Percentiles rank a stretch among this genome's conserved stretches.
These are phyloP conservation scores for Tetragnatha versicolor DNA, from an alignment of 1,140 invertebrate species.

Conservation along the genomic window DNA sequence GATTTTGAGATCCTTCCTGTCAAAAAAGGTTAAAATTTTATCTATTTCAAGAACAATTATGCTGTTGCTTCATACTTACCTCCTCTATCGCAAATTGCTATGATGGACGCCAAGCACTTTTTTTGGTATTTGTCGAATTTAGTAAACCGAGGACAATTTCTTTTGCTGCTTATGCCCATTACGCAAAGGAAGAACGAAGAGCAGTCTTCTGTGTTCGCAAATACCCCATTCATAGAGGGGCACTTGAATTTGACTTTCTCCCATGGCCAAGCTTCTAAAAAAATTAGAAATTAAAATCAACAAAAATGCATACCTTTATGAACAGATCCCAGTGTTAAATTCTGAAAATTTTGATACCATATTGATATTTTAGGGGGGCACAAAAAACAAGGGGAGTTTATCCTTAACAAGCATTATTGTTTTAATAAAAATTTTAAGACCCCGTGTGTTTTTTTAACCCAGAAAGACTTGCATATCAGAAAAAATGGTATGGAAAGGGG, in stretches of 20 bases:
- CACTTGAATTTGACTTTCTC: neutral
- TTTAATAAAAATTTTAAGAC: too few relatives aligned
- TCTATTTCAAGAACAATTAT: neutral
- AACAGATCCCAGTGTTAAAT: too few relatives aligned
- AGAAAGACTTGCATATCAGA: too few relatives aligned
- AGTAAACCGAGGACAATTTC: neutral
- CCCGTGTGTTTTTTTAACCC: too few relatives aligned
- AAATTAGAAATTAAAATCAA: too few relatives aligned
- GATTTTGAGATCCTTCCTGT: neutral
- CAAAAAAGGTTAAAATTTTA: neutral
- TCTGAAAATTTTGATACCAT: too few relatives aligned
- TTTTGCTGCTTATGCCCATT: neutral
- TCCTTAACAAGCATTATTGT: too few relatives aligned
- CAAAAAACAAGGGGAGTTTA: too few relatives aligned
- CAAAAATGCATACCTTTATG: too few relatives aligned
- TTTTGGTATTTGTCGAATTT: constrained; percentile 20
- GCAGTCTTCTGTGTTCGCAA: constrained; percentile 6
- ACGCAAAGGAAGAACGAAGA: constrained; percentile 12
- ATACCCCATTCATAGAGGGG: neutral
- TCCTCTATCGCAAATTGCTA: constrained; percentile 24
- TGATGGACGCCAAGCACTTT: neutral
- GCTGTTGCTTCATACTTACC: neutral
- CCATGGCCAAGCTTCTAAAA: constrained; percentile 6
- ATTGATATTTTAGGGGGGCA: too few relatives aligned
- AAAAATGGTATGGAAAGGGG: too few relatives aligned